Conservation (phyloP, 2,888 invertebrate species). For the Steromphala cineraria region DNA sequence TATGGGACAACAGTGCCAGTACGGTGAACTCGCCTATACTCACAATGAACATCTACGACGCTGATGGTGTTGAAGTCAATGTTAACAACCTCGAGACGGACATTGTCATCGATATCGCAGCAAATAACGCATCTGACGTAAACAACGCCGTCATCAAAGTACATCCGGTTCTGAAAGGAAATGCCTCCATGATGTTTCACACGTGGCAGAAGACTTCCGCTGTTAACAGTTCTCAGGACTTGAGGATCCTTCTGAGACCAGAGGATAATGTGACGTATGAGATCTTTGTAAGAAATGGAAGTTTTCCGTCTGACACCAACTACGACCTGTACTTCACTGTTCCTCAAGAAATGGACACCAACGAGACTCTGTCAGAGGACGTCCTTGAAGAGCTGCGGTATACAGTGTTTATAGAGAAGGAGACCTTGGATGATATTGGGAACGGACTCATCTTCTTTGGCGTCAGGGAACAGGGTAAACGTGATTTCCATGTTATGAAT, state of each 20-base stretch:
- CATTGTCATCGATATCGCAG: conserved; percentile 41
- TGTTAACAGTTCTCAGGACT: background rate
- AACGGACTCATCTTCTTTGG: conserved; percentile 50
- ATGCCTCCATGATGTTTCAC: conserved; percentile 36
- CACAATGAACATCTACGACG: conserved; percentile 47
- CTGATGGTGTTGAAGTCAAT: conserved; percentile 37
- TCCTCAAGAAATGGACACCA: conserved; percentile 20
- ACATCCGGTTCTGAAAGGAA: conserved; percentile 8
- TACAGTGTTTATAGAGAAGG: conserved; percentile 39
- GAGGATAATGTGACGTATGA: conserved; percentile 31
- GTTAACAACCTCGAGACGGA: conserved; percentile 48
- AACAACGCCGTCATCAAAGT: background rate
- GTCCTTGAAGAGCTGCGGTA: conserved; percentile 28
- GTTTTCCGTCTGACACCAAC: conserved; percentile 38
- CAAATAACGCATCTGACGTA: background rate
- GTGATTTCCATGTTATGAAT: too few relatives aligned
- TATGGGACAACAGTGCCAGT: conserved; percentile 50
- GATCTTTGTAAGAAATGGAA: conserved; percentile 44
- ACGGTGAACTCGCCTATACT: conserved; percentile 48
- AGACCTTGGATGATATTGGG: conserved; percentile 35
- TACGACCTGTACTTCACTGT: conserved; percentile 39
- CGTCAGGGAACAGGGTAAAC: conserved; percentile 44
- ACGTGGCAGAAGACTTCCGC: background rate
- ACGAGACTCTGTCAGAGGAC: conserved; percentile 5
- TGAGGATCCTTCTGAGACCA: conserved; percentile 32